Conservation (phyloP, 2,888 invertebrate species). For the Antitype chi region DNA sequence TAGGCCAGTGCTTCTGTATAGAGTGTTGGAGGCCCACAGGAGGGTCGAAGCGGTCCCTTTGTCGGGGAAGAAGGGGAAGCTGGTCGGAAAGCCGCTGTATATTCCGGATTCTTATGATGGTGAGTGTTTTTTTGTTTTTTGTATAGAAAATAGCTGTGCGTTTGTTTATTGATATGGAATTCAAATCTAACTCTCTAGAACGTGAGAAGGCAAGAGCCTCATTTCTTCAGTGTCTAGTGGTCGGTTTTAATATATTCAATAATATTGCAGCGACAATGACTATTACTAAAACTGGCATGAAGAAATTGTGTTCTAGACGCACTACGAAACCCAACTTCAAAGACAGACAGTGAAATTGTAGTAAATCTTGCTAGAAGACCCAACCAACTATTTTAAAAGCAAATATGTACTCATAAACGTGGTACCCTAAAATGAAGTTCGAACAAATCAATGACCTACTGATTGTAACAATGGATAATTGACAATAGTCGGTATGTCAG, state of each 20-base stretch:
- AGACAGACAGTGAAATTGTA: not conserved
- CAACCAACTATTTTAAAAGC: not conserved
- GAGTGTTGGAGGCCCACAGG: slow-evolving; percentile 91
- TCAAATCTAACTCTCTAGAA: not conserved
- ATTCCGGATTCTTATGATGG: slow-evolving; percentile 93
- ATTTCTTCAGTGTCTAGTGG: not conserved
- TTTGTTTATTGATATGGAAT: not conserved
- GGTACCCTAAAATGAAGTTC: slow-evolving; percentile 6
- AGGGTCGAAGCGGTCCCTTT: slow-evolving; percentile 92
- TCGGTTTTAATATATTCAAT: too few species aligned
- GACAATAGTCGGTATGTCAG: slow-evolving; percentile 46
- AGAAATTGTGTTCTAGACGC: not conserved
- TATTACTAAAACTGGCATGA: not conserved
- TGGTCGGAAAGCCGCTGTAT: slow-evolving; percentile 91
- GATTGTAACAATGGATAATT: slow-evolving; percentile 43
- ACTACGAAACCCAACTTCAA: too few species aligned
- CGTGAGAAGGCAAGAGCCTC: not conserved
- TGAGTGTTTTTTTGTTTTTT: slow-evolving; percentile 77
- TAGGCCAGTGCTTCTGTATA: slow-evolving; percentile 91
- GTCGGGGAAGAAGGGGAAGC: slow-evolving; percentile 90
- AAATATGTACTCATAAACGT: not conserved
- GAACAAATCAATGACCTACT: slow-evolving; percentile 37
- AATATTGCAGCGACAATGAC: not conserved
- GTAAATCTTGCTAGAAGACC: not conserved
- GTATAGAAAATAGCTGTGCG: not conserved